Evolutionary conservation across 2,888 invertebrate species (phyloP), one percentile per base, ranked within the genome.

Genomic region (Andrena marginata): DNA sequence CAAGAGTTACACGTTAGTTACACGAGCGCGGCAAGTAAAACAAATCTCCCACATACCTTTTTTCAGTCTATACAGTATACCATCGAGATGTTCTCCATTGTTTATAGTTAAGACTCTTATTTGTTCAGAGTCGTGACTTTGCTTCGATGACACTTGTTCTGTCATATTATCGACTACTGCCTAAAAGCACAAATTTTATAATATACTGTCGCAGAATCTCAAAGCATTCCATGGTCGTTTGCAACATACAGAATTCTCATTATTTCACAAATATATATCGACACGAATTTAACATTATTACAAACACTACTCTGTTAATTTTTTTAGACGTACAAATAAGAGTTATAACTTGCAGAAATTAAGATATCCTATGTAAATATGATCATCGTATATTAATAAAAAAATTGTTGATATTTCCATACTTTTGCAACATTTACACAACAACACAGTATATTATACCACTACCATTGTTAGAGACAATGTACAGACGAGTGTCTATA

Each of bases 61-160:
- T 82, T 94, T 93, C 7, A 95, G 89, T 84, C 94, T 93, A 87
- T 94, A 97, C 48, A 98, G 94, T 82, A 96, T 96, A 78, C 97
- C 96, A 94, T 98, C 97, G 88, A 96, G 96, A 93, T 97, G 96
- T 92, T 97, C 96, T 87, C 96, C 96, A 93, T 97, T 96, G 92
- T 97, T 96, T 77, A 98, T 95, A 86, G 96, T 96, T 91, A 98
- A 94, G 86, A 96, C 95, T 89, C 96, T 95, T 83, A 96, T 94
- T 90, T 95, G 95, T 29, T 86, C 85, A 71, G 71, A 73, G 68
- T 87, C 82, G 35, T 85, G 60, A 59, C 48, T 76, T 63, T 87
- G 76, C 10, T 62, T 64, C 10, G 73, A 75, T 29, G 84, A 85
- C 85, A 56, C 70, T 60, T 87, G 71, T 62, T 86, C 87, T 62